Base-by-base conservation (phyloP, 2,113 vertebrate species). In the Uria aalge region DNA sequence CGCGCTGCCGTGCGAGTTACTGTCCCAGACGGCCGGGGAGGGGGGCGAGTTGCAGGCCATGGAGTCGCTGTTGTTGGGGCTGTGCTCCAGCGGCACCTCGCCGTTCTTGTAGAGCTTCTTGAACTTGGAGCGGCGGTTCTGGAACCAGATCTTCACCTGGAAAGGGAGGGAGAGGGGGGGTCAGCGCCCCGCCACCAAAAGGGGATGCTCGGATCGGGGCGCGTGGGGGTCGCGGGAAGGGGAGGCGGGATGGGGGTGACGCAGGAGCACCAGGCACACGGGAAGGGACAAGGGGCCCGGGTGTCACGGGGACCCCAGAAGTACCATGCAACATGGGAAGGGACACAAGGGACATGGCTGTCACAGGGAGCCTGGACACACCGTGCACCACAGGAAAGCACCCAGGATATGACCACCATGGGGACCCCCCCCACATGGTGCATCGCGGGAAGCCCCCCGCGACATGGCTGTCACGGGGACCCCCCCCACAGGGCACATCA, bases 41-140 rank as follows among this genome's bases (percentile, higher is more conserved):
- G 99, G 98, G 0, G 99, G 99, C 0, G 99, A 99, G 94, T 99
- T 99, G 96, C 99, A 99, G 89, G 99, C 99, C 99, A 99, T 99
- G 95, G 99, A 99, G 96, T 99, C 99, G 80, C 99, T 99, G 97
- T 99, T 99, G 97, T 99, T 99, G 53, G 99, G 99, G 47, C 99
- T 99, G 97, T 99, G 99, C 71, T 99, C 99, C 95, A 99, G 97
- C 0, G 99, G 99, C 26, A 99, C 99, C 94, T 99, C 99, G 45
- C 99, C 99, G 24, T 99, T 99, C 97, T 99, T 99, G 98, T 99
- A 99, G 56, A 99, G 98, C 95, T 99, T 99, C 99, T 99, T 99
- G 98, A 99, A 99, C 97, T 99, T 99, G 97, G 99, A 99, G 48
- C 99, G 98, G 53, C 99, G 98, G 98, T 99, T 99, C 98, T 99